Base-by-base conservation (phyloP, 2,888 invertebrate genomes). In the Colostygia pectinataria region DNA sequence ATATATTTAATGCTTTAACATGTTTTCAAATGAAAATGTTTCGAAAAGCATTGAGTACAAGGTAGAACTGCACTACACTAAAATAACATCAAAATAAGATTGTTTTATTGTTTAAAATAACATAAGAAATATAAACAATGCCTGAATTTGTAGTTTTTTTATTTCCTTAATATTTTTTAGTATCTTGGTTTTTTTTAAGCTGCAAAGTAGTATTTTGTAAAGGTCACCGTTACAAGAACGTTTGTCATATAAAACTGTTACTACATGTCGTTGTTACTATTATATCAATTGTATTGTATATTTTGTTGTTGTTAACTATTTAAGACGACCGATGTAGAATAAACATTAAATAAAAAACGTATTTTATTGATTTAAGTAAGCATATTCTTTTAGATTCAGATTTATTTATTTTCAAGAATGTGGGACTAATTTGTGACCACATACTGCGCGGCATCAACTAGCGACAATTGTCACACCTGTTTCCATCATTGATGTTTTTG, bases 291-390 rank as follows among this genome's bases (percentile, higher is more conserved):
- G 83, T 88, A 68, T 77, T 88, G 83, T 88, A 84, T 79, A 88
- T 83, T 86, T 72, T 79, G 83, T 88, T 88, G 86, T 88, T 88
- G 87, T 88, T 89, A 80, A 78, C 77, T 88, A 82, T 85, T 81
- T 88, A 87, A 87, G 85, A 74, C 70, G 71, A 78, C 78, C 77
- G 71, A 82, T 73, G 83, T 89, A 88, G 85, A 87, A 83, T 86
- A 87, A 87, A 87, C 61, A 82, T 82, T 82, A 83, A 64, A 78
- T 74, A 36, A 79, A 71, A 68, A 66, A 23, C 29, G 29, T 28
- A 28, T 46, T n/a, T 40, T 46, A 44, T 33, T 53, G 42, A 20
- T 55, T 20, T 57, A 41, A n/a, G n/a, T n/a, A n/a, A n/a, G n/a
- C n/a, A n/a, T n/a, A n/a, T n/a, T n/a, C n/a, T n/a, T n/a, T n/a